Base-by-base conservation (phyloP, 2,888 invertebrate genomes). In the Erebia ligea region DNA sequence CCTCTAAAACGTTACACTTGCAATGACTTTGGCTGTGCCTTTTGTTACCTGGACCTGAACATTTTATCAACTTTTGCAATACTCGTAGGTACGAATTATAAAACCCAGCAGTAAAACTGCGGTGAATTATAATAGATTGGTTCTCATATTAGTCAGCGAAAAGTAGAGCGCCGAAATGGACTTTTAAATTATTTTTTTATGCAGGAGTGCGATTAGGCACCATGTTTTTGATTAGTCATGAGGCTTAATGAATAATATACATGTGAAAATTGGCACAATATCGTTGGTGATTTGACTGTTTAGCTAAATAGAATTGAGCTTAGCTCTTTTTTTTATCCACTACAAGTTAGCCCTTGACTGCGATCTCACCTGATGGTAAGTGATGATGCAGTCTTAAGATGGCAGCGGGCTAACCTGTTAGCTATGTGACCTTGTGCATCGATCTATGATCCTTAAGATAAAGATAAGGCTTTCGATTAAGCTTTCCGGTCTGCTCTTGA, bases 121-220 rank as follows among this genome's bases (percentile, higher is more conserved):
- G 52, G 25, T 63, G 48, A 63, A 63, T 63, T 19, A 17, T 25
- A 63, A 2, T 13, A 45, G 34, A 64, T 58, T 67, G 48, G 48
- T 67, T 67, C 58, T 58, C 45, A 58, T 58, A 67, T 67, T 67
- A 67, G 58, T 67, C 58, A 67, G 67, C 67, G 48, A 67, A 67
- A 67, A 58, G 11, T 45, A 34, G 42, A 40, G 25, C 57, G 11
- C 40, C 48, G 34, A 58, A 67, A 67, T 67, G 58, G 67, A 67
- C 34, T 67, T 65, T 48, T 25, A 57, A 67, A 58, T 67, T 58
- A 13, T 34, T 50, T 34, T 67, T 58, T 25, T 58, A 67, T 42
- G 10, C 9, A 19, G 40, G 13, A 40, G 17, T 40, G 40, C n/a
- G 58, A 45, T 25, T 21, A 58, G 25, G n/a, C 57, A 25, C n/a